Base-by-base conservation (phyloP, 2,888 invertebrate genomes). In the Hydroisotoma schaefferi region DNA sequence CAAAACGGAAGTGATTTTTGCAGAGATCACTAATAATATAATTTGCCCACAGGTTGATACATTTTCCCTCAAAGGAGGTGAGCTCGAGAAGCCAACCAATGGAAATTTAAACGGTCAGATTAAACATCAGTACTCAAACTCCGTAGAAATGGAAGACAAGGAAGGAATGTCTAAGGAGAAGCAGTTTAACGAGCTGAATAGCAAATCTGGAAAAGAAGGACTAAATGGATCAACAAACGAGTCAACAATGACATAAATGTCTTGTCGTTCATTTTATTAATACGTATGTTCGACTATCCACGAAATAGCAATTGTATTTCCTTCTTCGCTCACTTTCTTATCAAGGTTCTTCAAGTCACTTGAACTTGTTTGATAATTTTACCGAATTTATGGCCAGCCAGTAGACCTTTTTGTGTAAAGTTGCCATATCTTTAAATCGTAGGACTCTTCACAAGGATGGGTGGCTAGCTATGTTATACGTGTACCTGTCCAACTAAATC, bases 81-180 rank as follows among this genome's bases (percentile, higher is more conserved):
- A 71, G 54, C 55, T 63, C 22, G 72, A 72, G 33, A 70, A 72
- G 48, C 37, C 62, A 5, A 58, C 67, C 2, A 69, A 70, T 51
- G 70, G 72, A 8, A 55, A 69, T 1, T 61, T 54, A 15, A 69
- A 69, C 44, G 69, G 70, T 6, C 47, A 55, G 25, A 37, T 65
- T 20, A 65, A 57, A 37, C 65, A 69, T 55, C 65, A 68, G 52
- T 64, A 67, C 56, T 63, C 67, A 18, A 67, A 68, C 37, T 64
- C 63, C 15, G 67, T 71, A 26, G 72, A 72, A 56, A 66, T 71
- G 69, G 72, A 71, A 33, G 69, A 71, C 46, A 63, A 68, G 2
- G 51, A 67, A 18, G 25, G 38, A 2, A 53, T 53, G 18, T 20
- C 38, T 3, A 53, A 22, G 26, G 40, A 40, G 4, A 70, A 70